Evolutionary conservation across 2,113 vertebrate species (phyloP), one percentile per base, ranked within the genome.

Genomic region (Genyomyrus donnyi): DNA sequence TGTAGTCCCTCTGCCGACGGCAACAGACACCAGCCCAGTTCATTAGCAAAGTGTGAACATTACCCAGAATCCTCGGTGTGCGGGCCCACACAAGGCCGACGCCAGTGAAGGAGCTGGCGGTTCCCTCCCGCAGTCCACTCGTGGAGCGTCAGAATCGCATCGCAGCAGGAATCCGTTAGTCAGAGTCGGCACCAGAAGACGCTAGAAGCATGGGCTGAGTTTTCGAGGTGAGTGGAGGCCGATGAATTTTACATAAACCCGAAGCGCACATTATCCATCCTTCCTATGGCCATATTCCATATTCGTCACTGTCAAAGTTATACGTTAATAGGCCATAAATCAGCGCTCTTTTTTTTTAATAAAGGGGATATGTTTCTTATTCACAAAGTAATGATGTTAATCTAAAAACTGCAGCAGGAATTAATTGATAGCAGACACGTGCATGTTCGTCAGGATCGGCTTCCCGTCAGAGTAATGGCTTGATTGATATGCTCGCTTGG

Each of bases 271-370:
- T 94, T 93, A 93, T 94, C 90, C 90, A 24, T 85, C 42, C 93
- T 93, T 91, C 80, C 91, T 89, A 91, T 88, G 93, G 93, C 92
- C 91, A 92, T 93, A 91, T 94, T 92, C 80, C 90, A 91, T 93
- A 95, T 96, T 94, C 90, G 93, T 96, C 95, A 95, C 88, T 93
- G 95, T 94, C 95, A 93, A 91, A 92, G 91, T 92, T 87, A 94
- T 94, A 93, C 93, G 95, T 94, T 94, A 93, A 93, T 94, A 94
- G 91, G 92, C 88, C 89, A 91, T 89, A 91, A 91, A 93, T 93
- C 90, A 88, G 35, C 7, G 39, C 87, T 83, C 17, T 91, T 93
- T 91, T 90, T 90, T 66, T 90, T 91, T 94, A 94, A 94, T 92
- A 93, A 93, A 93, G 91, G 93, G 90, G 70, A 92, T 92, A 94